phyloP scores from a whole-genome alignment of 2,888 invertebrate genomes.

The Drosophila recens region DNA sequence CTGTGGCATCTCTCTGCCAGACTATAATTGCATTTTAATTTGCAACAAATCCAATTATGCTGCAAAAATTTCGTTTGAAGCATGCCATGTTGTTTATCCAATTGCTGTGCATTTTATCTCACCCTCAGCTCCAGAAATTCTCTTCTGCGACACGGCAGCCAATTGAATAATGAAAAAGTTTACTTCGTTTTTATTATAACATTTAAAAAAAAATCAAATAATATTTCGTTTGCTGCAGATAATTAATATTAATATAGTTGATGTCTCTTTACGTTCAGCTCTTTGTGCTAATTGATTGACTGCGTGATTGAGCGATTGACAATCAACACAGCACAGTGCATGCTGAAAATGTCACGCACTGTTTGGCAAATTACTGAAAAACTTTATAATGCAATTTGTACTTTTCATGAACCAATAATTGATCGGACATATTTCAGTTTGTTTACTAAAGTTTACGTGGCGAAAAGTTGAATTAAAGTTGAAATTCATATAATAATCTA shows the following conservation, averaged over 20 bases:
- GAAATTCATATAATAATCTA: too few relatives aligned
- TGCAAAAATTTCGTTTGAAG: slow-evolving; percentile 52
- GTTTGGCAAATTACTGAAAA: background rate
- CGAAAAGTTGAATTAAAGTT: too few relatives aligned
- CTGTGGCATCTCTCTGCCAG: slow-evolving; percentile 16
- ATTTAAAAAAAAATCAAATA: slow-evolving; percentile 6
- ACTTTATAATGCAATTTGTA: background rate
- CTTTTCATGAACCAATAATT: too few relatives aligned
- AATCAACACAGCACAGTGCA: background rate
- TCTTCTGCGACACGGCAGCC: background rate
- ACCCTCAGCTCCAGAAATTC: background rate
- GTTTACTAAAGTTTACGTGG: too few relatives aligned
- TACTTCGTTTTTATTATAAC: background rate
- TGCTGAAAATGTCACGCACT: background rate
- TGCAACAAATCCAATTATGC: slow-evolving; percentile 66
- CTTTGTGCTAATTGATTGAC: slow-evolving; percentile 1
- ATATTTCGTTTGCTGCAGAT: slow-evolving; percentile 11
- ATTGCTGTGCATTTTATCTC: slow-evolving; percentile 31
- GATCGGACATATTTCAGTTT: too few relatives aligned
- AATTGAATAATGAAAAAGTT: slow-evolving; percentile 8
- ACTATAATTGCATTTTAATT: slow-evolving; percentile 68
- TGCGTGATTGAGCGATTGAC: background rate
- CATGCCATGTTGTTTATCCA: slow-evolving; percentile 47
- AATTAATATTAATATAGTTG: slow-evolving; percentile 1
- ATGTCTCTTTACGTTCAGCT: background rate